Evolutionary conservation across 2,113 vertebrate species (phyloP).

Genomic region (Corvus cornix): DNA sequence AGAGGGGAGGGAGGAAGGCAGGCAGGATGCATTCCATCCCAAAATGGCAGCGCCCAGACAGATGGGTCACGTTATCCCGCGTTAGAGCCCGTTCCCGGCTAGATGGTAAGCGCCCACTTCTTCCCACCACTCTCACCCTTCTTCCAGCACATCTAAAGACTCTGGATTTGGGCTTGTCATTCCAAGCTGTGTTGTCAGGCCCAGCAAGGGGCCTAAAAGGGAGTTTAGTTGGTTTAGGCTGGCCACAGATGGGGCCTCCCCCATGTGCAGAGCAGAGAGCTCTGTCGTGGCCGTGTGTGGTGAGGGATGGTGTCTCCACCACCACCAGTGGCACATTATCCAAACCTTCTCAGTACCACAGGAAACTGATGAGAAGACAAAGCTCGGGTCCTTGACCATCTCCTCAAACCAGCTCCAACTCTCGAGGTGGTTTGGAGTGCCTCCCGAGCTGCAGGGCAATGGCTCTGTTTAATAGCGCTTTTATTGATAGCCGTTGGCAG

Average conservation of each 20-base stretch:
- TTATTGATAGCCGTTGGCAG: conserved; percentile 2
- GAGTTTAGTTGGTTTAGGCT: not conserved
- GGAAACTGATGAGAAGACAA: not conserved
- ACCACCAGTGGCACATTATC: not conserved
- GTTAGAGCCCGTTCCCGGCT: not conserved
- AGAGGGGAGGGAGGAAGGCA: not conserved
- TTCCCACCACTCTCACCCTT: not conserved
- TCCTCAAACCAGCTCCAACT: not conserved
- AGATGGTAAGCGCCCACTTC: not conserved
- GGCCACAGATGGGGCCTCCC: not conserved
- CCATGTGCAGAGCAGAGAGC: no score
- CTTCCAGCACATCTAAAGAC: not conserved
- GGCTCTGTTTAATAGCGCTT: not conserved
- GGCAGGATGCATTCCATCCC: not conserved
- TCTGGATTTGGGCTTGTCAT: not conserved
- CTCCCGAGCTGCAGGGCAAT: not conserved
- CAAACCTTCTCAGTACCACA: not conserved
- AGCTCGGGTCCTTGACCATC: not conserved
- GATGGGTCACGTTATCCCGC: rapidly evolving
- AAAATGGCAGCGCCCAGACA: not conserved
- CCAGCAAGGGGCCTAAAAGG: not conserved
- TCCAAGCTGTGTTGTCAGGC: not conserved
- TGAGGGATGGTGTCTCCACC: not conserved
- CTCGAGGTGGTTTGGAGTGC: not conserved
- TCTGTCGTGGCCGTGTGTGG: rapidly evolving